phyloP scores from a whole-genome alignment of 2,113 vertebrate genomes.

The Myiagra hebetior region DNA sequence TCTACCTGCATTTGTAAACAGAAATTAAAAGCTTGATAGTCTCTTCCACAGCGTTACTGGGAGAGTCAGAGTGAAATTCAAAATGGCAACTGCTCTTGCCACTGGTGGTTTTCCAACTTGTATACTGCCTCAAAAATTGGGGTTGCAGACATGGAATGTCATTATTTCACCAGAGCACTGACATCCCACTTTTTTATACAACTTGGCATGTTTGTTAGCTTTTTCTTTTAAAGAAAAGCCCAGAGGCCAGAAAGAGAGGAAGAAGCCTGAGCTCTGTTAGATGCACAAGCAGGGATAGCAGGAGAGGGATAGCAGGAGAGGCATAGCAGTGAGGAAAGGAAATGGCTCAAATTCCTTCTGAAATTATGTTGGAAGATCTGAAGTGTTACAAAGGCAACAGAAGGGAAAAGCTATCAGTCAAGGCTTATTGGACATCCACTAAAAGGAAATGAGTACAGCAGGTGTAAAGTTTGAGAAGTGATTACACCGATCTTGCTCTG shows the following conservation, averaged over 20 bases:
- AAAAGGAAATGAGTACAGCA: background rate
- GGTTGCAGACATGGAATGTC: slow-evolving; percentile 27
- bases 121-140: slow-evolving; percentile 33
- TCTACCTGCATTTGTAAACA: slow-evolving; percentile 58
- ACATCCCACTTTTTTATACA: slow-evolving; percentile 55
- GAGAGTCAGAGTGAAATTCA: slow-evolving; percentile 51
- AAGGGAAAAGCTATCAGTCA: slow-evolving; percentile 25
- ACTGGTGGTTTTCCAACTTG: slow-evolving; percentile 69
- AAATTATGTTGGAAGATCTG: background rate
- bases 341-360: slow-evolving; percentile 16
- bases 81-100: slow-evolving; percentile 79
- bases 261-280: background rate
- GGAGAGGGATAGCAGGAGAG: background rate
- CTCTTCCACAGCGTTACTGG: background rate
- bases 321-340: background rate
- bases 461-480: background rate
- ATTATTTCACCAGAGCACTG: slow-evolving; percentile 22
- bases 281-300: background rate
- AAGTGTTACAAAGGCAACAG: background rate
- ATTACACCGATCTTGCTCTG: background rate
- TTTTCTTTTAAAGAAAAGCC: slow-evolving; percentile 65
- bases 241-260: slow-evolving; percentile 51
- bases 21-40: slow-evolving; percentile 30
- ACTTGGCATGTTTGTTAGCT: slow-evolving; percentile 68
- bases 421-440: background rate